phyloP scores from a whole-genome alignment of 2,797 vertebrate genomes.

The Cebuella pygmaea region DNA sequence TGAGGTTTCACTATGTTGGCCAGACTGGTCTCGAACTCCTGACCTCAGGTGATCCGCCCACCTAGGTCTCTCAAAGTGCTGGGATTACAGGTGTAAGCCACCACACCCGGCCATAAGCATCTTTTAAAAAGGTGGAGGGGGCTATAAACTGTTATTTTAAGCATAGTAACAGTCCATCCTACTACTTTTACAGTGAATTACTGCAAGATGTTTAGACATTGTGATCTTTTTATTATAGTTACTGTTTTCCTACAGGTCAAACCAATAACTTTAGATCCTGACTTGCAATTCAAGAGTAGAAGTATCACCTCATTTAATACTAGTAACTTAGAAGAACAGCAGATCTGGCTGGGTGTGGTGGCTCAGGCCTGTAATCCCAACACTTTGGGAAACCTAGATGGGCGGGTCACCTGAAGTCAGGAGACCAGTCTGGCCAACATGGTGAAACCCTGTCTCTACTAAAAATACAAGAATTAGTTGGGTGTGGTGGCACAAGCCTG shows the following conservation, averaged over 20 bases:
- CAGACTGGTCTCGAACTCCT: background rate
- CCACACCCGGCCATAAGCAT: background rate
- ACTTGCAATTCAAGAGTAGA: background rate
- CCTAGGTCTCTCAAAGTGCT: background rate
- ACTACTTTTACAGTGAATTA: background rate
- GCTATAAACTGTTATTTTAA: background rate
- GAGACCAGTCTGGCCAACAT: background rate
- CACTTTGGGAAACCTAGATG: background rate
- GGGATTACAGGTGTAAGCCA: background rate
- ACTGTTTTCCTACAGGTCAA: slow-evolving; percentile 25
- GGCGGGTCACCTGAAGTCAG: background rate
- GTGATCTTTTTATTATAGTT: background rate
- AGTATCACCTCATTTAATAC: background rate
- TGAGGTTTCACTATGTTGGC: background rate
- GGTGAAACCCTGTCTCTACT: background rate
- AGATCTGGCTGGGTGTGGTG: background rate
- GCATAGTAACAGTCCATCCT: background rate
- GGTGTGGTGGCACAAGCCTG: background rate
- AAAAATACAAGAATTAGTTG: background rate
- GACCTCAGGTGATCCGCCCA: background rate
- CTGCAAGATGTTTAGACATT: background rate
- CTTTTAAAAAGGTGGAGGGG: background rate
- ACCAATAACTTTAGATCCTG: background rate
- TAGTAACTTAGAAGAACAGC: background rate
- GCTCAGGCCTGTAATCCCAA: background rate